Base-by-base conservation (phyloP, 2,113 vertebrate species). In the Uria lomvia region DNA sequence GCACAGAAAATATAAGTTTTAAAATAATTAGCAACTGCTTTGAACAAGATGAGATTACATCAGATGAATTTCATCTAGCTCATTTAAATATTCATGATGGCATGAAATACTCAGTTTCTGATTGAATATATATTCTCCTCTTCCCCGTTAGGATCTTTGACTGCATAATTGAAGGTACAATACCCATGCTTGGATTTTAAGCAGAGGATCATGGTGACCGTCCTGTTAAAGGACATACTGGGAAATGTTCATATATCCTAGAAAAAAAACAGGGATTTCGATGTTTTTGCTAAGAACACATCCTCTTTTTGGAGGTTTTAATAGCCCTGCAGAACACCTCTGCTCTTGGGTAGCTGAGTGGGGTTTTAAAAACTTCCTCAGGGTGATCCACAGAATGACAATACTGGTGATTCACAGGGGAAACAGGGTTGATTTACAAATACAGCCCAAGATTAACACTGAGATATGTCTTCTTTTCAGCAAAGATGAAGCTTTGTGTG, bases 141-240 rank as follows among this genome's bases (percentile, higher is more conserved):
- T 65, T 84, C n/a, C 34, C 10, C 1, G 1, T 59, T 67, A 82
- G 23, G 29, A 30, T 56, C 26, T 32, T 67, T 71, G 36, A n/a
- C 20, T 52, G 9, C 20, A 9, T 52, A 83, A 75, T 34, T 66
- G 30, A 91, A 72, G 26, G 19, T 49, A 53, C 5, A 73, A 40
- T 27, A 76, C 2, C 16, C 12, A 42, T 32, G 6, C 6, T 15
- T 77, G 42, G 20, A 77, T 71, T 94, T 71, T 52, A 52, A 86
- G 4, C 3, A 47, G 52, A 78, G 10, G 21, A 34, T 73, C 2
- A 0, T 0, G 0, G 18, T 68, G 30, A 45, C 5, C 22, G 24
- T 52, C 11, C 5, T 65, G 6, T 60, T 72, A 68, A 90, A 88
- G 8, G 38, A 11, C 29, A 16, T 21, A 26, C 12, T 19, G 30